phyloP scores from a whole-genome alignment of 2,113 vertebrate genomes.

The Cyanoderma ruficeps region DNA sequence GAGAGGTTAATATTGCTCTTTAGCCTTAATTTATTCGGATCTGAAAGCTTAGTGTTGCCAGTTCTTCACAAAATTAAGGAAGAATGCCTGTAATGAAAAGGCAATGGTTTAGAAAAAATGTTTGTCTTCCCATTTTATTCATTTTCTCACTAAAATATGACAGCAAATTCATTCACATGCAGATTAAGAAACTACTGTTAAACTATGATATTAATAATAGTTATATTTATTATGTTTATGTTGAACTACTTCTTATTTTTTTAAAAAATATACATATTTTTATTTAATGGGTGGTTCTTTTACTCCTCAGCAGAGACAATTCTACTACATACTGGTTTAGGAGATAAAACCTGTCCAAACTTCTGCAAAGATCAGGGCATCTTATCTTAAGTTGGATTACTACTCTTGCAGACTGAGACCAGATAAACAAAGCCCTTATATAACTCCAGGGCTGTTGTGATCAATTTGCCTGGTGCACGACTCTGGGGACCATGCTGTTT shows the following conservation, averaged over 20 bases:
- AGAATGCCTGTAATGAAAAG: background rate
- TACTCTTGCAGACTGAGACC: conserved; percentile 34
- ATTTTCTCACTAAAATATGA: background rate
- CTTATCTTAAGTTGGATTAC: conserved; percentile 20
- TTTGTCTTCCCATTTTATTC: background rate
- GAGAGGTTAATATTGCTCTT: background rate
- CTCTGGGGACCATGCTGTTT: conserved; percentile 71
- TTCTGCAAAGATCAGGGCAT: conserved; percentile 18
- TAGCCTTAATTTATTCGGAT: background rate
- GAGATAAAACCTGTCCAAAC: conserved; percentile 10
- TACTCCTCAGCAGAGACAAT: background rate
- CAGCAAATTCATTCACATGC: background rate
- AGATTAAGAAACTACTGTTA: background rate
- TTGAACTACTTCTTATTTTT: background rate
- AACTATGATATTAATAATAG: background rate
- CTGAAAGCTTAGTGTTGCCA: background rate
- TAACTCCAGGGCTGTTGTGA: conserved; percentile 63
- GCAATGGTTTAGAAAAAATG: background rate
- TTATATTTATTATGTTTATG: background rate
- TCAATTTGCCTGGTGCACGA: conserved; percentile 70
- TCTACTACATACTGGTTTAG: background rate
- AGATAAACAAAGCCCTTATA: conserved; percentile 56
- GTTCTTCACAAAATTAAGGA: conserved; percentile 4
- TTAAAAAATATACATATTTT: background rate
- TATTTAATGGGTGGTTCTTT: background rate